A percentile compares a stretch with the other conserved stretches of the same genome.
These are phyloP conservation scores for Tillus elongatus DNA, from an alignment of 2,888 invertebrate genomes.

Conservation along the genomic window DNA sequence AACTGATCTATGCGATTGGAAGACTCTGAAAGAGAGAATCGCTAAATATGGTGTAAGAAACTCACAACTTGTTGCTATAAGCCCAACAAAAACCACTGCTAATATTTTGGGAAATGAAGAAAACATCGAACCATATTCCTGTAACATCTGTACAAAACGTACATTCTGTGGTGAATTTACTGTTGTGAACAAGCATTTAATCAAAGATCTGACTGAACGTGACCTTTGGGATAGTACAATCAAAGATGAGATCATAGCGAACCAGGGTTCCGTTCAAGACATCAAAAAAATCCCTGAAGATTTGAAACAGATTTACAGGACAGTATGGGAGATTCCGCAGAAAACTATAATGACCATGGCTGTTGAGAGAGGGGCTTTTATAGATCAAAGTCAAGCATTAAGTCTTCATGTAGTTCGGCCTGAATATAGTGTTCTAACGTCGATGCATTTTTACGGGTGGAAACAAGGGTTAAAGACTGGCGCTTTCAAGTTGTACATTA, in stretches of 20 bases:
- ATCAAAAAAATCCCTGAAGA: conserved; percentile 45
- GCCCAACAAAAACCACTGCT: conserved; percentile 59
- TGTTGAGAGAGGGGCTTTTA: conserved; percentile 54
- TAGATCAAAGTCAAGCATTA: conserved; percentile 56
- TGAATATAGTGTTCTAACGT: conserved; percentile 84
- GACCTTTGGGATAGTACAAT: conserved; percentile 51
- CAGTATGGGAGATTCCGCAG: conserved; percentile 53
- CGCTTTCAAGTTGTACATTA: conserved; percentile 50
- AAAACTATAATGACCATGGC: conserved; percentile 51
- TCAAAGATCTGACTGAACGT: conserved; percentile 50
- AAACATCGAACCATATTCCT: conserved; percentile 55
- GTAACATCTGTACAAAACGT: conserved; percentile 52
- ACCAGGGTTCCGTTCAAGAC: conserved; percentile 49
- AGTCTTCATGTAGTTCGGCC: conserved; percentile 61
- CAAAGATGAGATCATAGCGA: conserved; percentile 49
- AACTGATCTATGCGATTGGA: conserved; percentile 55
- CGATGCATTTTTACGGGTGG: conserved; percentile 99
- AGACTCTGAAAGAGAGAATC: conserved; percentile 44
- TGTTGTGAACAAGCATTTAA: conserved; percentile 53
- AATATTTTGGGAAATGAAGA: conserved; percentile 60
- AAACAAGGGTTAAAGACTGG: conserved; percentile 94
- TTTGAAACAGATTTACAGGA: conserved; percentile 47
- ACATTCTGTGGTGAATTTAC: conserved; percentile 53
- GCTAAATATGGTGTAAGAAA: conserved; percentile 52
- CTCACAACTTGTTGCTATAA: conserved; percentile 52